These are phyloP conservation scores for Sepioteuthis lessoniana DNA, from an alignment of 2,888 invertebrate species.

Conservation along the genomic window DNA sequence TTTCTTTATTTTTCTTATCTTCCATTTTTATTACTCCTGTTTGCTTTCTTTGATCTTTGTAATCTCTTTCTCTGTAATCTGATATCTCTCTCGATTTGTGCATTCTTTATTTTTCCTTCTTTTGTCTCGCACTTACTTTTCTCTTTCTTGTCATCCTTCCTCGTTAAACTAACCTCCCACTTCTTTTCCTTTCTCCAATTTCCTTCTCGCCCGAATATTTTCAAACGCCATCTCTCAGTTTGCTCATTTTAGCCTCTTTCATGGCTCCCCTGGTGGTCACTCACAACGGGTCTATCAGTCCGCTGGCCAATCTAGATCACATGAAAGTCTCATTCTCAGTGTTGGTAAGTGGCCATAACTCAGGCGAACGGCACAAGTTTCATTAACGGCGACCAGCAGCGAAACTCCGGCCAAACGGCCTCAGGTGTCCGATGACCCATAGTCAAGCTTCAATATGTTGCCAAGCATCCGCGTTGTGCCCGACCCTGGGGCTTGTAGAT, in stretches of 20 bases:
- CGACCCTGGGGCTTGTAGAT: constrained; percentile 2
- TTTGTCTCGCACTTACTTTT: not conserved
- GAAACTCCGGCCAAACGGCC: constrained; percentile 23
- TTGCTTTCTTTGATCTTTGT: too few species aligned
- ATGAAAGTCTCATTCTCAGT: constrained; percentile 6
- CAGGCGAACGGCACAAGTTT: constrained; percentile 6
- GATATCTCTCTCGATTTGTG: not conserved
- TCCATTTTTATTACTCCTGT: too few species aligned
- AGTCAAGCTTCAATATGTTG: not conserved
- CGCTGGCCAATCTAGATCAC: constrained; percentile 33
- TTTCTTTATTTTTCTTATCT: not conserved
- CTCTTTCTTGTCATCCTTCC: not conserved
- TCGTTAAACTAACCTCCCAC: not conserved
- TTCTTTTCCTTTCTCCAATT: not conserved
- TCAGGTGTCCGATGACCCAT: constrained; percentile 33
- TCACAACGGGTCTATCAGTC: not conserved
- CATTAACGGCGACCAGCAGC: constrained; percentile 33
- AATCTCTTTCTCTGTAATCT: not conserved
- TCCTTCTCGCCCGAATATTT: not conserved
- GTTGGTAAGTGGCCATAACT: constrained; percentile 23
- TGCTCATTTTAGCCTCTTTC: constrained; percentile 20
- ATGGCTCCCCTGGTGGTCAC: constrained; percentile 9
- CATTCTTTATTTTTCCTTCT: not conserved
- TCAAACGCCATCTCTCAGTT: not conserved
- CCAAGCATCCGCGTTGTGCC: constrained; percentile 33